A percentile compares a stretch with the other conserved stretches of the same genome.
phyloP scores from a whole-genome alignment of 2,797 vertebrate species.

The Champsocephalus gunnari region DNA sequence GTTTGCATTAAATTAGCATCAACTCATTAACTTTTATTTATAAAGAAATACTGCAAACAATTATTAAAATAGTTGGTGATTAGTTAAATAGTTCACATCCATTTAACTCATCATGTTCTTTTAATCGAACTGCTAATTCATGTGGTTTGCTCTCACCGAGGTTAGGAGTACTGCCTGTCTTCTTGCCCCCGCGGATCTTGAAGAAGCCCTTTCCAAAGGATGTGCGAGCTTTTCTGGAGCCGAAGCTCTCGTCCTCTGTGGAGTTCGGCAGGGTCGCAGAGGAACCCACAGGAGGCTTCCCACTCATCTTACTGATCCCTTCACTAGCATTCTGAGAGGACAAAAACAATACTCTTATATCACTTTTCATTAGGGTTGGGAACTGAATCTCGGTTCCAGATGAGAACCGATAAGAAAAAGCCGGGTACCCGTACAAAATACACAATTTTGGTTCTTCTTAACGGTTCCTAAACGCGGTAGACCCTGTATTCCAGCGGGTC shows the following conservation, averaged over 20 bases:
- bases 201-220: slow-evolving; percentile 98
- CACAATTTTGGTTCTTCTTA: too few species aligned
- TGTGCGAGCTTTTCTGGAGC: slow-evolving; percentile 92
- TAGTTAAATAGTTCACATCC: too few species aligned
- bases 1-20: too few species aligned
- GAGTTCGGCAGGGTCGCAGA: slow-evolving; percentile 68
- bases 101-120: background rate
- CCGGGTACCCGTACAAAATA: too few species aligned
- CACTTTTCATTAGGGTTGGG: background rate
- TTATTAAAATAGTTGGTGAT: too few species aligned
- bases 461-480: too few species aligned
- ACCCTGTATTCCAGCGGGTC: too few species aligned
- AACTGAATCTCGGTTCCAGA: too few species aligned
- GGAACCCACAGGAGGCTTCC: slow-evolving; percentile 86
- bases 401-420: too few species aligned
- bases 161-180: slow-evolving; percentile 91
- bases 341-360: slow-evolving; percentile 3
- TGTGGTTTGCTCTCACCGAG: slow-evolving; percentile 86
- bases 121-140: background rate
- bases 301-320: slow-evolving; percentile 79
- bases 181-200: slow-evolving; percentile 94
- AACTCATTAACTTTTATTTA: too few species aligned
- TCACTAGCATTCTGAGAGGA: slow-evolving; percentile 79
- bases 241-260: slow-evolving; percentile 89
- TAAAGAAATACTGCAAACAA: too few species aligned